phyloP scores from a whole-genome alignment of 2,888 invertebrate genomes.

The Adineta ricciae region DNA sequence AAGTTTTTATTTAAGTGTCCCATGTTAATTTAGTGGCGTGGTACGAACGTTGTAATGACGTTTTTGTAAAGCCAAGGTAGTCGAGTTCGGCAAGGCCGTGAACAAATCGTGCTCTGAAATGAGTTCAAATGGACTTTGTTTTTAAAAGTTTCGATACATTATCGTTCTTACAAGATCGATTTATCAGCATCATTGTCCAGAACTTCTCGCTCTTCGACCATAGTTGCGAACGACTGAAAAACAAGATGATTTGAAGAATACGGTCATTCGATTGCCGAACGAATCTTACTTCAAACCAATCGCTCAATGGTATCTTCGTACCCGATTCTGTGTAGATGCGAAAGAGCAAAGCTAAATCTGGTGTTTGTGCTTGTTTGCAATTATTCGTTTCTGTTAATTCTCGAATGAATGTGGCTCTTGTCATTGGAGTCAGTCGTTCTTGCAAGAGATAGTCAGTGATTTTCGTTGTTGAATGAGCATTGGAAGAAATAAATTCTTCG shows the following conservation, averaged over 20 bases:
- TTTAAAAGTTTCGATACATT: too few species aligned
- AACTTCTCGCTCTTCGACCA: not conserved
- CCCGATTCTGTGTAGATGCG: not conserved
- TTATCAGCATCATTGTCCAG: not conserved
- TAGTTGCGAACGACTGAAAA: not conserved
- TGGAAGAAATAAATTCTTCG: not conserved
- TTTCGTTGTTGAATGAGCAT: not conserved
- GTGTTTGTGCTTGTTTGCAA: not conserved
- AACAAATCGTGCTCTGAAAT: constrained; percentile 4
- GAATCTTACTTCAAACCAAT: constrained; percentile 3
- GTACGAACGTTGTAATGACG: constrained; percentile 14
- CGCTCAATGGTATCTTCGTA: not conserved
- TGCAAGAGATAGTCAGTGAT: not conserved
- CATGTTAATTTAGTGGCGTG: constrained; percentile 20
- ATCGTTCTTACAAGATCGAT: not conserved
- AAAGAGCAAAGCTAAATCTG: not conserved
- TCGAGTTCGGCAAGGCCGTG: not conserved
- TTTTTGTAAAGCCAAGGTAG: constrained; percentile 14
- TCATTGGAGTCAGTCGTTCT: not conserved
- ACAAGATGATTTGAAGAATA: not conserved
- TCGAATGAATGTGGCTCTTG: not conserved
- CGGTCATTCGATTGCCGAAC: not conserved
- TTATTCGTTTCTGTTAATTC: not conserved
- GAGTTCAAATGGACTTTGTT: too few species aligned
- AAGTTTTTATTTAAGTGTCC: not conserved